phyloP scores from a whole-genome alignment of 2,888 invertebrate genomes.

The Phrixothrix hirtus region DNA sequence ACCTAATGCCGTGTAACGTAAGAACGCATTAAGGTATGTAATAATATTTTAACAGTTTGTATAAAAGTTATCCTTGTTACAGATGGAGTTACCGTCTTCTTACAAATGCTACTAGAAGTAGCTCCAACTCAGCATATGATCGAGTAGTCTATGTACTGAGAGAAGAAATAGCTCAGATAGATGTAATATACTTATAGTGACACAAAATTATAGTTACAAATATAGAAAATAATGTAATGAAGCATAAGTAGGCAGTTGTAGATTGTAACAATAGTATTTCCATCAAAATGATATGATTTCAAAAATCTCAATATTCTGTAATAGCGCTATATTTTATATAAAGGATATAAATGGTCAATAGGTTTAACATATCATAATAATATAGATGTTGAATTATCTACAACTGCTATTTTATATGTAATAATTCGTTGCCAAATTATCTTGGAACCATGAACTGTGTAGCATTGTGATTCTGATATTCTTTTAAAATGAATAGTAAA shows the following conservation, averaged over 20 bases:
- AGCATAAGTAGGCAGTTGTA: slow-evolving; percentile 8
- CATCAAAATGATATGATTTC: too few relatives aligned
- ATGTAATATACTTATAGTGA: slow-evolving; percentile 12
- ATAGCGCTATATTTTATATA: too few relatives aligned
- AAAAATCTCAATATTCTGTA: too few relatives aligned
- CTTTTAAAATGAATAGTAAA: slow-evolving; percentile 53
- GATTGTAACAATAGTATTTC: too few relatives aligned
- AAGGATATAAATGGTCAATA: neutral
- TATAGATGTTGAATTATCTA: slow-evolving; percentile 15
- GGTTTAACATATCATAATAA: neutral
- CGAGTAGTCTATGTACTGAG: slow-evolving; percentile 53
- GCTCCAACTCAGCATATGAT: slow-evolving; percentile 84
- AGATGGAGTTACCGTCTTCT: slow-evolving; percentile 88
- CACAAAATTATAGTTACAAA: slow-evolving; percentile 28
- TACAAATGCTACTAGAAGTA: slow-evolving; percentile 88
- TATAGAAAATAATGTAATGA: slow-evolving; percentile 3
- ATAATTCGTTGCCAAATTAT: slow-evolving; percentile 26
- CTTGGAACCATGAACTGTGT: slow-evolving; percentile 44
- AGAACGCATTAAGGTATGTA: slow-evolving; percentile 16
- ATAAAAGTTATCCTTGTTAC: slow-evolving; percentile 47
- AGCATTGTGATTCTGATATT: slow-evolving; percentile 37
- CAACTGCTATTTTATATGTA: slow-evolving; percentile 26
- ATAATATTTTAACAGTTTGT: neutral
- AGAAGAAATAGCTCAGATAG: slow-evolving; percentile 14
- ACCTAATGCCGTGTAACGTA: slow-evolving; percentile 23